Evolutionary conservation across 2,797 vertebrate genomes (phyloP).

Genomic region (Phaenicophaeus curvirostris): DNA sequence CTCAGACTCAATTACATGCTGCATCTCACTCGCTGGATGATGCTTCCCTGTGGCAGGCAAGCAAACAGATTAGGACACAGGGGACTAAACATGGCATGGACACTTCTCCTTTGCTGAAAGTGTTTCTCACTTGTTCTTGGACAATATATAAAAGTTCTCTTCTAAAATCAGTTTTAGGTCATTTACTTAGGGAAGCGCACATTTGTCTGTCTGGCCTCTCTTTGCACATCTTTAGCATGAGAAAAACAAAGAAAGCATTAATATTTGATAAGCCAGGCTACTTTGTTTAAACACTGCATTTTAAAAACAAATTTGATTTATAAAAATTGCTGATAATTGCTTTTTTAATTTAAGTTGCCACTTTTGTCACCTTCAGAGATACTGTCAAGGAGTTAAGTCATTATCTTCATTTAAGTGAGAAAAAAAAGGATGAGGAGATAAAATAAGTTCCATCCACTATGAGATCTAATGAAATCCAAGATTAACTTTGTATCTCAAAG

Average conservation of each 20-base stretch:
- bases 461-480: too few species aligned
- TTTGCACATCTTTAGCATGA: background rate
- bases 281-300: background rate
- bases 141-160: background rate
- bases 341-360: too few species aligned
- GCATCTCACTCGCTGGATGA: slow-evolving; percentile 77
- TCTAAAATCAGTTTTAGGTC: background rate
- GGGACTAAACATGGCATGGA: fast-evolving
- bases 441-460: too few species aligned
- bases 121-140: background rate
- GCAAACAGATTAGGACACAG: background rate
- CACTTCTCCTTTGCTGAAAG: background rate
- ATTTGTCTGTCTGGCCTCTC: background rate
- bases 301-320: background rate
- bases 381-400: too few species aligned
- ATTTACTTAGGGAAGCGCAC: background rate
- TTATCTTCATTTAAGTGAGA: too few species aligned
- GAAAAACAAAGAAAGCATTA: background rate
- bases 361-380: too few species aligned
- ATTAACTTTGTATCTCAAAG: too few species aligned
- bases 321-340: background rate
- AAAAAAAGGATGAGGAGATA: too few species aligned
- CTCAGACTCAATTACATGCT: slow-evolving; percentile 77
- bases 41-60: slow-evolving; percentile 74
- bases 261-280: background rate